Conservation (phyloP, 1,140 invertebrate genomes). For the Condylostylus longicornis region DNA sequence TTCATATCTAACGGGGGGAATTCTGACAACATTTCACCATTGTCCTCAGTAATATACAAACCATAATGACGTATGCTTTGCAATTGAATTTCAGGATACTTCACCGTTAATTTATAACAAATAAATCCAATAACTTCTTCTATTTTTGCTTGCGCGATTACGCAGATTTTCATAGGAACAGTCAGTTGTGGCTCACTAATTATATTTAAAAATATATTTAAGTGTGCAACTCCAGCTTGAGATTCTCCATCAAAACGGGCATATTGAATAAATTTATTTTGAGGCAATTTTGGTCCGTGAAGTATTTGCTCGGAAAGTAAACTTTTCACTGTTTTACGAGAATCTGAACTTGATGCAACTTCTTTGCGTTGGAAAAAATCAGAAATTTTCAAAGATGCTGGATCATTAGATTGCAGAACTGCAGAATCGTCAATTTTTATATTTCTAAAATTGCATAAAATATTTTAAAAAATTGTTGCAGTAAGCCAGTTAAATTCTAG, state of each 20-base stretch:
- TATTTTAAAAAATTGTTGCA: too few relatives aligned
- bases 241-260: slow-evolving; percentile 82
- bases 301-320: slow-evolving; percentile 60
- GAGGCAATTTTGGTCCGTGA: slow-evolving; percentile 53
- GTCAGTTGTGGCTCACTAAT: slow-evolving; percentile 57
- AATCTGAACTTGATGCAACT: too few relatives aligned
- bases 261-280: slow-evolving; percentile 78
- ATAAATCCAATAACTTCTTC: slow-evolving; percentile 86
- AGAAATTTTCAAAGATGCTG: too few relatives aligned
- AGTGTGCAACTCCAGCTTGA: slow-evolving; percentile 58
- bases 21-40: slow-evolving; percentile 89
- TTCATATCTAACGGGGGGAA: slow-evolving; percentile 78
- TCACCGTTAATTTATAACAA: slow-evolving; percentile 63
- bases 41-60: slow-evolving; percentile 87
- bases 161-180: slow-evolving; percentile 70
- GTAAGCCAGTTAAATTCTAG: too few relatives aligned
- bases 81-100: slow-evolving; percentile 41
- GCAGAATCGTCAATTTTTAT: too few relatives aligned
- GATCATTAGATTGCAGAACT: too few relatives aligned
- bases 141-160: slow-evolving; percentile 71
- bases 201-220: slow-evolving; percentile 78
- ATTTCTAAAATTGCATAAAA: too few relatives aligned
- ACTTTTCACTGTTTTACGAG: slow-evolving; percentile 25
- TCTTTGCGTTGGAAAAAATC: slow-evolving; percentile 43
- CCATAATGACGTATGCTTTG: slow-evolving; percentile 55